Evolutionary conservation across 2,113 vertebrate species (phyloP).

Genomic region (Notarius quadriscutis): DNA sequence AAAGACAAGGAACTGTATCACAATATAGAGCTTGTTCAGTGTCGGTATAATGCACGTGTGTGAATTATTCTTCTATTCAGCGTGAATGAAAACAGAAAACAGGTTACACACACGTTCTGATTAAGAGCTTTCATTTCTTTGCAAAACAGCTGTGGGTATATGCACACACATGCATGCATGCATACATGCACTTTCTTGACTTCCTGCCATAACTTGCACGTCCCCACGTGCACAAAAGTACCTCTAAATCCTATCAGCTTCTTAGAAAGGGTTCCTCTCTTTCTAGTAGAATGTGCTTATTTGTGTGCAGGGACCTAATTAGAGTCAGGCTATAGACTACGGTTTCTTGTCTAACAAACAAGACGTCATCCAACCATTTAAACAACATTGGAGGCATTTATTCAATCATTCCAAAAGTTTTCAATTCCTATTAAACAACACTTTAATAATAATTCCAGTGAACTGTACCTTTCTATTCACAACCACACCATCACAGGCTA

Average conservation of each 20-base stretch:
- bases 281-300: background rate
- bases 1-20: background rate
- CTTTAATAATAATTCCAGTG: background rate
- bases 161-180: too few species aligned
- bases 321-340: background rate
- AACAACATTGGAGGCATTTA: background rate
- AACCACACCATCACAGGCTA: background rate
- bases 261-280: background rate
- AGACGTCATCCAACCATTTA: background rate
- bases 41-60: background rate
- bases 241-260: background rate
- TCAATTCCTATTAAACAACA: background rate
- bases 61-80: background rate
- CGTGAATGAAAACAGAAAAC: background rate
- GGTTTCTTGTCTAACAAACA: background rate
- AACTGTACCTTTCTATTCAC: background rate
- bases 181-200: background rate
- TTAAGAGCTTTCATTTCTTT: background rate
- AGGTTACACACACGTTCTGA: background rate
- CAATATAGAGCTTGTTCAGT: background rate
- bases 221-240: background rate
- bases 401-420: background rate
- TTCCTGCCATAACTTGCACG: constrained; percentile 10
- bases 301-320: background rate
- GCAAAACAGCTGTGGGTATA: background rate